Percentiles rank a stretch among this genome's conserved stretches.
These are phyloP conservation scores for Martes flavigula DNA, from an alignment of 2,797 vertebrate species.

Conservation along the genomic window DNA sequence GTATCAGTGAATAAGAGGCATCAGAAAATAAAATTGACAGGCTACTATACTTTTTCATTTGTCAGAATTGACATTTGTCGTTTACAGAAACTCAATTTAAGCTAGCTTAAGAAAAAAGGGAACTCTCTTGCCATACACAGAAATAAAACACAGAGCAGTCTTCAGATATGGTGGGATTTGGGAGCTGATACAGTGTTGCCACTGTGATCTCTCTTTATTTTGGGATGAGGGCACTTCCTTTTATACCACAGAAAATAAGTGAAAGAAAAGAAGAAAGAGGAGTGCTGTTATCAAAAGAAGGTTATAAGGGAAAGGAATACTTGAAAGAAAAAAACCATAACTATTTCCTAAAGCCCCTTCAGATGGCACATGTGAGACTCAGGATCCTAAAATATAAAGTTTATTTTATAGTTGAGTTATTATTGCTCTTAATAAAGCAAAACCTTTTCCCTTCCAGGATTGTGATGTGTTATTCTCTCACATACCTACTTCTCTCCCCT, in stretches of 20 bases:
- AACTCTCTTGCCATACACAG: neutral
- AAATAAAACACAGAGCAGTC: neutral
- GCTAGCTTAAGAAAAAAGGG: neutral
- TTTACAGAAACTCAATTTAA: neutral
- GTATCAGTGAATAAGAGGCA: neutral
- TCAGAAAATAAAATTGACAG: neutral
- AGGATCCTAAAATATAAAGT: neutral
- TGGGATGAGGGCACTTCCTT: neutral
- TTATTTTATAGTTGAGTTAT: neutral
- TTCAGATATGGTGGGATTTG: neutral
- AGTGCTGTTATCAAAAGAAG: neutral
- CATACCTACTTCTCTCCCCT: neutral
- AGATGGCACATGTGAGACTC: neutral
- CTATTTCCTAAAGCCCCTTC: neutral
- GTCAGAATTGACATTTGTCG: neutral
- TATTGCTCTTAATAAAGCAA: neutral
- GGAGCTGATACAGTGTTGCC: neutral
- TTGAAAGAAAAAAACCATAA: neutral
- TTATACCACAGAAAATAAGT: neutral
- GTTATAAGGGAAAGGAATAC: neutral
- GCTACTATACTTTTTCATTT: neutral
- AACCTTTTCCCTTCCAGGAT: neutral
- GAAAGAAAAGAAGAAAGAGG: neutral
- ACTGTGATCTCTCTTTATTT: neutral
- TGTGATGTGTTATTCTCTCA: neutral